phyloP scores from a whole-genome alignment of 2,113 vertebrate species.

The Aphelocoma coerulescens region DNA sequence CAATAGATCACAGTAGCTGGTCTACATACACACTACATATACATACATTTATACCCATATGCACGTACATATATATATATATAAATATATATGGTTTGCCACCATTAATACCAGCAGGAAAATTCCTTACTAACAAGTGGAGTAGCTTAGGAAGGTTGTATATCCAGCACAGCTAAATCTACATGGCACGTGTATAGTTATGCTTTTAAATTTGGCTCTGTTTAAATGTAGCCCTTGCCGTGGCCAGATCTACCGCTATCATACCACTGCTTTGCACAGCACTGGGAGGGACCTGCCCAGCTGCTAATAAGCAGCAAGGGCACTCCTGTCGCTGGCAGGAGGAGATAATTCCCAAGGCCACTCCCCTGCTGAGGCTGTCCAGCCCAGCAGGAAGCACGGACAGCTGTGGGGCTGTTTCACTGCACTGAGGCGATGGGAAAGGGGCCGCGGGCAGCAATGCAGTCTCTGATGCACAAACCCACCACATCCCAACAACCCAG shows the following conservation, averaged over 20 bases:
- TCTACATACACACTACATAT: background rate
- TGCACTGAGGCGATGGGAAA: fast-evolving
- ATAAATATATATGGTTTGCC: background rate
- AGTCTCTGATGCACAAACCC: background rate
- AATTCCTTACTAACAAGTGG: background rate
- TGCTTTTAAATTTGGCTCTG: background rate
- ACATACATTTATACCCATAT: background rate
- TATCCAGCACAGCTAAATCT: background rate
- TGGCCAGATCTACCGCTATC: fast-evolving
- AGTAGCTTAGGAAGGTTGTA: background rate
- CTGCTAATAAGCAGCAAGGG: background rate
- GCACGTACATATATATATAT: fast-evolving
- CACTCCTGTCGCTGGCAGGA: background rate
- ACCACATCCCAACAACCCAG: background rate
- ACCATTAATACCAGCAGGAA: background rate
- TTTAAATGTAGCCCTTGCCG: background rate
- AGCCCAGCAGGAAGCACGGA: background rate
- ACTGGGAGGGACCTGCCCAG: background rate
- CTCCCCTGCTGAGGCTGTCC: background rate
- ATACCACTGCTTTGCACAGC: background rate
- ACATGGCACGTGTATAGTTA: fast-evolving
- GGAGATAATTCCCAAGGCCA: background rate
- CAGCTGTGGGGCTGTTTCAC: background rate
- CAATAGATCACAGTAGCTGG: background rate
- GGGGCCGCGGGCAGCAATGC: background rate